Base-by-base conservation (phyloP, 2,888 invertebrate genomes). In the Oscheius sp. region DNA sequence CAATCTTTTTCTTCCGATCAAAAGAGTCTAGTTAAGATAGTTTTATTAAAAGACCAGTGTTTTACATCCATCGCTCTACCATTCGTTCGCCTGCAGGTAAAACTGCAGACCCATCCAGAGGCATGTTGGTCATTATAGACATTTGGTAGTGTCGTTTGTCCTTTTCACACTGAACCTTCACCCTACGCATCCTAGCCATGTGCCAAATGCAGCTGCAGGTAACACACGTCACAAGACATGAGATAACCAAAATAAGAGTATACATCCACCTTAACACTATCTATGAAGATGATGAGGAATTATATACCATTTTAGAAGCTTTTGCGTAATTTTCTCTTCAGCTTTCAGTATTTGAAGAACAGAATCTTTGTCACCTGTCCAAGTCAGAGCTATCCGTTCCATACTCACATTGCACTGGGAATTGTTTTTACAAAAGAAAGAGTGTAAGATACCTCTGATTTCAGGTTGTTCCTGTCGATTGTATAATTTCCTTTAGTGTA, bases 381-480 rank as follows among this genome's bases (percentile, higher is more conserved):
- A 68, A 35, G 68, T 55, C 2, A 68, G 21, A 5, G 68, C 37
- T 9, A 53, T 35, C 2, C 37, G 5, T 2, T 13, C 10, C 55
- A 68, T 68, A 2, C 35, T 37, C 33, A 55, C 68, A 55, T 68
- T 68, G 33, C 68, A 68, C 68, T 68, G n/a, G 9, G n/a, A n/a
- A 55, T 11, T 3, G 21, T 29, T n/a, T 4, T 53, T 35, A 47
- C 2, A 9, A 21, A 10, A 2, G 2, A 42, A 47, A n/a, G 21
- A 63, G 10, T 9, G 11, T 21, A 47, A 47, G 11, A 21, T 42
- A 63, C 63, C 13, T 48, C 32, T 2, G 42, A 2, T 3, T 37
- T 35, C 21, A 47, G 47, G 2, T 37, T 13, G 11, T 63, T n/a
- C 3, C 13, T 5, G 11, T 42, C 48, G n/a, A 55, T 53, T 9